Evolutionary conservation across 2,888 invertebrate species (phyloP).

Genomic region (Lycia hirtaria): DNA sequence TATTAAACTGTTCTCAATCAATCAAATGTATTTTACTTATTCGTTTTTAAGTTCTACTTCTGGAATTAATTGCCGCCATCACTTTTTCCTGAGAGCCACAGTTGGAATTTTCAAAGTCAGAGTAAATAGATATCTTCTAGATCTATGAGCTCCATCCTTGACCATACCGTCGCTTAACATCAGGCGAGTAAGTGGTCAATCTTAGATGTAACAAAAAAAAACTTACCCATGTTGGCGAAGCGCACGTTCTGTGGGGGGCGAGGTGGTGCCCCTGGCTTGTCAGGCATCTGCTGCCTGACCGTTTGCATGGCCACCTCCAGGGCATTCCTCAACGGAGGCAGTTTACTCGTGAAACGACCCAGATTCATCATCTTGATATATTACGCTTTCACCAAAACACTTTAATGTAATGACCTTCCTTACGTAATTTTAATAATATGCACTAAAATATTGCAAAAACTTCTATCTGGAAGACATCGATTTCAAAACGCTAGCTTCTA

Average conservation of each 20-base stretch:
- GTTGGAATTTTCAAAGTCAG: too few species aligned
- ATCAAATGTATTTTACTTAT: too few species aligned
- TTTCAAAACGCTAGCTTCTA: slow-evolving; percentile 41
- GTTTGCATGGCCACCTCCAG: slow-evolving; percentile 94
- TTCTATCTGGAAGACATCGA: slow-evolving; percentile 53
- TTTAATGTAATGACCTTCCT: slow-evolving; percentile 28
- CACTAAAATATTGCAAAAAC: slow-evolving; percentile 34
- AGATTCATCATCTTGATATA: slow-evolving; percentile 65
- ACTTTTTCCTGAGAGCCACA: too few species aligned
- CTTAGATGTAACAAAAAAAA: too few species aligned
- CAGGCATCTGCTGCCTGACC: slow-evolving; percentile 91
- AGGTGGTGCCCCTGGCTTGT: slow-evolving; percentile 82
- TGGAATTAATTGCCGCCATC: too few species aligned
- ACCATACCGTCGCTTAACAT: too few species aligned
- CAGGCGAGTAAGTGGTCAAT: too few species aligned
- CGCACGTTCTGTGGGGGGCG: slow-evolving; percentile 83
- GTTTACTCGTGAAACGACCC: slow-evolving; percentile 81
- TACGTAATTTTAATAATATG: slow-evolving; percentile 31
- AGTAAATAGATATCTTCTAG: too few species aligned
- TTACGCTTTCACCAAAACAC: slow-evolving; percentile 25
- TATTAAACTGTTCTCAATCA: too few species aligned
- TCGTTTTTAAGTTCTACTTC: too few species aligned
- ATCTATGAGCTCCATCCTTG: too few species aligned
- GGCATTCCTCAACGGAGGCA: slow-evolving; percentile 91
- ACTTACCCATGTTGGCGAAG: slow-evolving; percentile 81